Conservation (phyloP, 2,888 invertebrate species). For the Strigamia transsilvanica region DNA sequence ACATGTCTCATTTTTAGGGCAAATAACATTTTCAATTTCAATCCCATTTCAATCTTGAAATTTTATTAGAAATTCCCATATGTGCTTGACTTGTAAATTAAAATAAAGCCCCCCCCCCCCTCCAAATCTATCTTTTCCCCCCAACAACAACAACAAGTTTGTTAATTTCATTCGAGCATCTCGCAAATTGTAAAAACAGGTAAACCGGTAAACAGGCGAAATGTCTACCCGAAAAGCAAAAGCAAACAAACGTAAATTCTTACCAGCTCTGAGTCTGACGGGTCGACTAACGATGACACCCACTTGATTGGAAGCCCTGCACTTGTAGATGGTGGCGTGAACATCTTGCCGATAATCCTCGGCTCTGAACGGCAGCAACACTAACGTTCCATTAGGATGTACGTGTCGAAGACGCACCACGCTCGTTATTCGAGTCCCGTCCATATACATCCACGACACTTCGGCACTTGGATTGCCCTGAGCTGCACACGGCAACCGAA, state of each 20-base stretch:
- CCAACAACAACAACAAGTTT: too few relatives aligned
- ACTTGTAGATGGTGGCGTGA: slow-evolving; percentile 59
- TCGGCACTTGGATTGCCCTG: slow-evolving; percentile 61
- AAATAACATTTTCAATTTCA: too few relatives aligned
- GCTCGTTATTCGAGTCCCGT: slow-evolving; percentile 59
- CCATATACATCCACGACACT: slow-evolving; percentile 61
- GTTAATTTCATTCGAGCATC: background rate
- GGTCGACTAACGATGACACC: slow-evolving; percentile 59
- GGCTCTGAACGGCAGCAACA: slow-evolving; percentile 59
- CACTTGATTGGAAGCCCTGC: slow-evolving; percentile 58
- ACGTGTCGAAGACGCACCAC: slow-evolving; percentile 60
- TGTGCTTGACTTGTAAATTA: too few relatives aligned
- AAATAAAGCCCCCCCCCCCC: too few relatives aligned
- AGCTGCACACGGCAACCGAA: slow-evolving; percentile 60
- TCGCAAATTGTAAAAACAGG: background rate
- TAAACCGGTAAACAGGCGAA: background rate
- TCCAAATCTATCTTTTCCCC: too few relatives aligned
- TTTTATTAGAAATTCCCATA: too few relatives aligned
- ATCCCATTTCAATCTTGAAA: too few relatives aligned
- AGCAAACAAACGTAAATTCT: slow-evolving; percentile 37
- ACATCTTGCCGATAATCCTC: slow-evolving; percentile 58
- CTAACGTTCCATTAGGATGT: slow-evolving; percentile 59
- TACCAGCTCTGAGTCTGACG: slow-evolving; percentile 59
- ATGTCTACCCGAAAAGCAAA: background rate
- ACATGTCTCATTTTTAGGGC: too few relatives aligned